Conservation (phyloP, 1,140 invertebrate species). For the Megalopta genalis region DNA sequence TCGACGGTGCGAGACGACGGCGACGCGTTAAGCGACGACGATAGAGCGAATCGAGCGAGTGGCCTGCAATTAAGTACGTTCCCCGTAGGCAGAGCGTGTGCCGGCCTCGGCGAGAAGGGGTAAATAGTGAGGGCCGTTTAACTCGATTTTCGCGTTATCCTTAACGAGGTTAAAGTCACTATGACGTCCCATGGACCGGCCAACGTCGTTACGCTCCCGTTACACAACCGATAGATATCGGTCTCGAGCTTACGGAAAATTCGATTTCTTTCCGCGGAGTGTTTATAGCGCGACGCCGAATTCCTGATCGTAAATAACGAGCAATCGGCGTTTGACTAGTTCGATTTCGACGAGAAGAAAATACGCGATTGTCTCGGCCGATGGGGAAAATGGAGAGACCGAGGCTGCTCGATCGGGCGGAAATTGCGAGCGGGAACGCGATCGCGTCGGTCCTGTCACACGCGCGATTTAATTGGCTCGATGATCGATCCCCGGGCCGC, state of each 20-base stretch:
- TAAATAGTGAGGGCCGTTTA: slow-evolving; percentile 48
- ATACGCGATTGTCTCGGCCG: background rate
- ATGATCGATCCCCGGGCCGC: background rate
- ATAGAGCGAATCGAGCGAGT: no score
- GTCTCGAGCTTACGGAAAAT: slow-evolving; percentile 12
- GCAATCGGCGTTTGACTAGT: background rate
- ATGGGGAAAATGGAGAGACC: background rate
- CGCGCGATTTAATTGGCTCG: background rate
- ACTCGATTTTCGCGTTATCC: slow-evolving; percentile 65
- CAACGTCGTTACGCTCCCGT: slow-evolving; percentile 56
- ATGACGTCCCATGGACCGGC: slow-evolving; percentile 55
- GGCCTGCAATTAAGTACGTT: slow-evolving; percentile 58
- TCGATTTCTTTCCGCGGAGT: slow-evolving; percentile 5
- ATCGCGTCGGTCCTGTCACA: no score
- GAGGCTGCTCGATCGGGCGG: no score
- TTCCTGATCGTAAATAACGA: background rate
- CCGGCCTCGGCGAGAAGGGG: slow-evolving; percentile 1
- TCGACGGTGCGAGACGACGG: no score
- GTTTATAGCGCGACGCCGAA: background rate
- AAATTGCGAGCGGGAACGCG: background rate
- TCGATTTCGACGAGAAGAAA: background rate
- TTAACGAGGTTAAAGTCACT: slow-evolving; percentile 65
- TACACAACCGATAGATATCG: slow-evolving; percentile 48
- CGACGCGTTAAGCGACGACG: no score
- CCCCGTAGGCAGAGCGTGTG: slow-evolving; percentile 20